Conservation (phyloP, 2,888 invertebrate genomes). For the Hyposoter dolosus region DNA sequence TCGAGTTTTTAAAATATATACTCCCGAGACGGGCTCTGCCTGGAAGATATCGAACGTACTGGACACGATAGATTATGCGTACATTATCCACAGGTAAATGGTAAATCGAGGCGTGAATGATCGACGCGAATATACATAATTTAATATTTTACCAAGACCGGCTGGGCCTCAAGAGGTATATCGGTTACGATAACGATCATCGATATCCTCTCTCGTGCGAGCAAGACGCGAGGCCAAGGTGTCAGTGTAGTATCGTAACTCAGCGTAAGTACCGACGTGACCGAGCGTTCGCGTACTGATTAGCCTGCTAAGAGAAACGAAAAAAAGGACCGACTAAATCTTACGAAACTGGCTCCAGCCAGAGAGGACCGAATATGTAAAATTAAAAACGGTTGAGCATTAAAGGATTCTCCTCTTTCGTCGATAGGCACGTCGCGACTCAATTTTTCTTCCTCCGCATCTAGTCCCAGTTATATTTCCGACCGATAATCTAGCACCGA, state of each 20-base stretch:
- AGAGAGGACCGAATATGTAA: constrained; percentile 24
- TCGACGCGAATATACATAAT: constrained; percentile 62
- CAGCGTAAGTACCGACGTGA: constrained; percentile 59
- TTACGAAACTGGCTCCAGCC: constrained; percentile 11
- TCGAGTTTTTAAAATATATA: constrained; percentile 11
- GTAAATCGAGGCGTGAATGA: constrained; percentile 60
- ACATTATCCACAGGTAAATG: constrained; percentile 50
- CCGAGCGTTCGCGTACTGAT: constrained; percentile 49
- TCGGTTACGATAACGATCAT: constrained; percentile 57
- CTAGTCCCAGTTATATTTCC: background rate
- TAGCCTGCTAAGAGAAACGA: constrained; percentile 46
- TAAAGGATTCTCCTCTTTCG: constrained; percentile 37
- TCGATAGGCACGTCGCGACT: constrained; percentile 25
- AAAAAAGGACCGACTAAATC: constrained; percentile 17
- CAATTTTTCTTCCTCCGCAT: constrained; percentile 6
- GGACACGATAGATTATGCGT: constrained; percentile 42
- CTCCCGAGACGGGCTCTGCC: background rate
- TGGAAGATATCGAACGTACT: constrained; percentile 29
- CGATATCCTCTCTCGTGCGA: constrained; percentile 53
- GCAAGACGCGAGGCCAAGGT: constrained; percentile 51
- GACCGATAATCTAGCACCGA: background rate
- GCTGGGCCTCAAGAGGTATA: constrained; percentile 19
- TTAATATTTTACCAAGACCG: constrained; percentile 53
- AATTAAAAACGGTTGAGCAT: constrained; percentile 35
- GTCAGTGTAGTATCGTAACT: constrained; percentile 58